A percentile compares a stretch with the other conserved stretches of the same genome.
phyloP scores from a whole-genome alignment of 30 jellyfish, hydroid and myxozoan genomes.

The Aurelia aurita region DNA sequence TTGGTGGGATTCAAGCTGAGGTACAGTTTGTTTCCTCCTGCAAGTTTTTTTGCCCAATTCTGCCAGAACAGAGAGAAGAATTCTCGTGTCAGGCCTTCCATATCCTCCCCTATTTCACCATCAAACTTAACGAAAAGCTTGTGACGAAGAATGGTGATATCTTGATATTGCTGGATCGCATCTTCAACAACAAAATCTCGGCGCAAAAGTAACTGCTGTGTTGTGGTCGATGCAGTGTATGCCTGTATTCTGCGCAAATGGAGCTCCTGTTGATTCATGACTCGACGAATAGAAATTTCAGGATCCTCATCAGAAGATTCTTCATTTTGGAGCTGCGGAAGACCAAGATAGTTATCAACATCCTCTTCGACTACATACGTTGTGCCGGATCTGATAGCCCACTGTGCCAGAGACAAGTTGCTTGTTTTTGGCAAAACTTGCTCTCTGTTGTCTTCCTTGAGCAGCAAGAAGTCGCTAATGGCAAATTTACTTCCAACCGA shows the following conservation, averaged over 20 bases:
- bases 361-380: conserved; percentile 6
- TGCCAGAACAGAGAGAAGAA: conserved; percentile 29
- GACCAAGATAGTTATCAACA: conserved; percentile 1
- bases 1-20: conserved; percentile 9
- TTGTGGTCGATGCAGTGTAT: neutral
- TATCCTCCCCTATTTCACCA: conserved; percentile 35
- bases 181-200: conserved; percentile 20
- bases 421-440: neutral
- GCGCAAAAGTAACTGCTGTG: conserved; percentile 41
- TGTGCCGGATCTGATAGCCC: conserved; percentile 1
- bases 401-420: neutral
- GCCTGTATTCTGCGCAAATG: conserved; percentile 5
- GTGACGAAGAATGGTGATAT: conserved; percentile 18
- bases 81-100: too few species aligned
- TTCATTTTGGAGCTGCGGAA: conserved; percentile 1
- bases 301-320: conserved; percentile 1
- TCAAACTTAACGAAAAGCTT: conserved; percentile 18
- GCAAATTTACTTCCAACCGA: conserved; percentile 1
- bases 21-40: conserved; percentile 31
- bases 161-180: conserved; percentile 40
- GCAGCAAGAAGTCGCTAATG: conserved; percentile 2
- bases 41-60: conserved; percentile 25
- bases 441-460: conserved; percentile 7
- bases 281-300: neutral
- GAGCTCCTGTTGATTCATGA: conserved; percentile 6